Conservation (phyloP, 2,797 vertebrate genomes). For the Tangara arthus region DNA sequence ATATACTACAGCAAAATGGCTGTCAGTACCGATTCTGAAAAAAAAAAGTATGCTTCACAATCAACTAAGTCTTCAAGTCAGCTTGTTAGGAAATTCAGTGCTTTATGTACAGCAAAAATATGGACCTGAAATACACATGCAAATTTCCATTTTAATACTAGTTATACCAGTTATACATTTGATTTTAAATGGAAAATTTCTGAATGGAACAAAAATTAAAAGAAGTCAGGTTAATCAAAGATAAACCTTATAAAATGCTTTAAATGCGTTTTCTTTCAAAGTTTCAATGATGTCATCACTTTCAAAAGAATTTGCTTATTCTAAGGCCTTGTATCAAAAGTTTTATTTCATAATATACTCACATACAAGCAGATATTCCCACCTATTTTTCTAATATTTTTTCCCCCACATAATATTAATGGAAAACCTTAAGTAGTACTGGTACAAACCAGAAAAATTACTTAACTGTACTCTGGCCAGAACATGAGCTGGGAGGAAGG, state of each 20-base stretch:
- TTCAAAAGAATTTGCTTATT: background rate
- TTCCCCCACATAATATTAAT: background rate
- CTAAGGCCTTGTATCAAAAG: background rate
- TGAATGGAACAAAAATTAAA: background rate
- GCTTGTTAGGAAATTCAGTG: background rate
- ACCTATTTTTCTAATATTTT: background rate
- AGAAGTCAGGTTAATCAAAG: constrained; percentile 43
- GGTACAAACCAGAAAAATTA: background rate
- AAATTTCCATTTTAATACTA: background rate
- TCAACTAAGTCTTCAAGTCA: background rate
- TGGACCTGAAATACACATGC: background rate
- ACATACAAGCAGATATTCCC: background rate
- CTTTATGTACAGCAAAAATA: background rate
- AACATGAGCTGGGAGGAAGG: background rate
- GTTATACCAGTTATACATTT: background rate
- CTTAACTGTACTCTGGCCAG: background rate
- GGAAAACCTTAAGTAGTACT: background rate
- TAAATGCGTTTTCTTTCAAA: background rate
- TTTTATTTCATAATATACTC: background rate
- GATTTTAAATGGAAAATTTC: background rate
- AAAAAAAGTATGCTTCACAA: background rate
- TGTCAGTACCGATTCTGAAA: background rate
- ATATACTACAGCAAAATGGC: background rate
- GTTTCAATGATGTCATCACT: background rate
- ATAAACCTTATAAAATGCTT: constrained; percentile 15